Evolutionary conservation across 2,888 invertebrate genomes (phyloP).

Genomic region (Koerneria pararmatus): DNA sequence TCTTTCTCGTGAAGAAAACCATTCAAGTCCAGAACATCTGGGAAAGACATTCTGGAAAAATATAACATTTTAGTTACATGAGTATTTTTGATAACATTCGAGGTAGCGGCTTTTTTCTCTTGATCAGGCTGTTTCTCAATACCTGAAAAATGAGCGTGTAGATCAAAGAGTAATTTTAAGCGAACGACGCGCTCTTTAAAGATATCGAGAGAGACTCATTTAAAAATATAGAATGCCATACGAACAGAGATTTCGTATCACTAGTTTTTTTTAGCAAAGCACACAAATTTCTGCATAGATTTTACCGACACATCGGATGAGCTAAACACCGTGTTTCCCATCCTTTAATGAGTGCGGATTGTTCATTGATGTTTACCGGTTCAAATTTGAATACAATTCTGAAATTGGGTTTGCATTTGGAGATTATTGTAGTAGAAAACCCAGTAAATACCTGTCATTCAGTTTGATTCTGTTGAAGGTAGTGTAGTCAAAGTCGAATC

Average conservation of each 20-base stretch:
- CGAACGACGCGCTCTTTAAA: not conserved
- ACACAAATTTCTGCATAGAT: too few species aligned
- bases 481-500: constrained; percentile 83
- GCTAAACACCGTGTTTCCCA: too few species aligned
- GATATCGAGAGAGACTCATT: not conserved
- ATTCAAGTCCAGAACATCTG: constrained; percentile 76
- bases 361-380: too few species aligned
- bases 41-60: constrained; percentile 74
- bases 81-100: too few species aligned
- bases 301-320: too few species aligned
- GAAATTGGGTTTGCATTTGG: too few species aligned
- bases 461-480: constrained; percentile 80
- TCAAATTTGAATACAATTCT: too few species aligned
- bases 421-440: not conserved
- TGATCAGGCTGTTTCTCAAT: not conserved
- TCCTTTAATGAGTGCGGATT: too few species aligned
- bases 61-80: too few species aligned
- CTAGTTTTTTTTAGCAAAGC: too few species aligned
- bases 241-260: not conserved
- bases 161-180: not conserved
- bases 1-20: constrained; percentile 66
- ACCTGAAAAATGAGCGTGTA: not conserved
- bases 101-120: too few species aligned
- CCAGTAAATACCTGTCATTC: constrained; percentile 71
- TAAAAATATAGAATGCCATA: not conserved